Base-by-base conservation (phyloP, 2,797 vertebrate genomes). In the Trachops cirrhosus region DNA sequence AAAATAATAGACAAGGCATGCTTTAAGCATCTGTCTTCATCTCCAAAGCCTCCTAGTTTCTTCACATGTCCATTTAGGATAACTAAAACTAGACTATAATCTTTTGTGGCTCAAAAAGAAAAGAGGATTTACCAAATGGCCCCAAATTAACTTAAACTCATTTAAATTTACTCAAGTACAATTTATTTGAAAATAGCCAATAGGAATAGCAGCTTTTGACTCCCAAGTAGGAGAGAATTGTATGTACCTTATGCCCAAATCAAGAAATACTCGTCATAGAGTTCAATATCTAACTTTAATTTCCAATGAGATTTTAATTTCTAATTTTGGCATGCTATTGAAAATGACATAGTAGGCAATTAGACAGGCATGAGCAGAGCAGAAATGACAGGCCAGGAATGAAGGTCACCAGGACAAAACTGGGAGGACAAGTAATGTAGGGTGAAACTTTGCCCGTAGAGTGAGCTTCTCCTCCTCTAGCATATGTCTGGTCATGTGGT, bases 101-200 rank as follows among this genome's bases (percentile, higher is more conserved):
- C 16, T 86, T n/a, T 26, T 59, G n/a, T 34, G 70, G 59, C 22
- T 52, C 50, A 70, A 68, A 92, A 95, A 83, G 34, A 85, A 73
- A 95, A 87, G 6, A 79, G 32, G 79, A 86, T 4, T 95, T 80
- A 96, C 57, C 78, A 86, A 93, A 83, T 82, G 26, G 93, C 21
- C 32, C 22, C 77, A 89, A 73, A 71, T 87, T 89, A 94, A 82
- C 39, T 94, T 91, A 77, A 88, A 74, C 26, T 83, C 84, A 80
- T 68, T 89, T 94, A 74, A 79, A 88, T 83, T 88, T 82, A 82
- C 32, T 89, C 78, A 93, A 93, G 39, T 67, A 92, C 94, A 97
- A 94, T 29, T 67, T 95, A 80, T 54, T 92, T 92, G 54, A 75
- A 59, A 74, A 73, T 46, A 86, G 78, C 18, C 68, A 92, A n/a